These are phyloP conservation scores for Drosophila macrospina DNA, from an alignment of 2,888 invertebrate species.

Conservation along the genomic window DNA sequence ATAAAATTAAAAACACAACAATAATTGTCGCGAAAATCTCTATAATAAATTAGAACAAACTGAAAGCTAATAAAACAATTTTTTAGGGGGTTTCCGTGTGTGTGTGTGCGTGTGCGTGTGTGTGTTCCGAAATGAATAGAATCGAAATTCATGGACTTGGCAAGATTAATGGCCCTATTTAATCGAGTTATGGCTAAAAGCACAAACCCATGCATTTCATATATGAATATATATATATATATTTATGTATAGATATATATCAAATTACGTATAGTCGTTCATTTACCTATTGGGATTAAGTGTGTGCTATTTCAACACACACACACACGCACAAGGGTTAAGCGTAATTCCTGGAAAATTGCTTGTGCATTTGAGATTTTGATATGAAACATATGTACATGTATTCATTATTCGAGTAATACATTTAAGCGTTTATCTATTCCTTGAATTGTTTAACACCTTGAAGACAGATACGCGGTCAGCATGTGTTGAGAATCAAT, in stretches of 20 bases:
- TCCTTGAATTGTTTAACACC: not conserved
- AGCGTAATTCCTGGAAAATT: not conserved
- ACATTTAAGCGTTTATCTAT: not conserved
- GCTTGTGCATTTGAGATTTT: not conserved
- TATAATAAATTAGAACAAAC: slow-evolving; percentile 24
- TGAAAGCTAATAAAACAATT: slow-evolving; percentile 24
- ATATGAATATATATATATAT: slow-evolving; percentile 15
- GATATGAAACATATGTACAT: not conserved
- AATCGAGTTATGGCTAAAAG: slow-evolving; percentile 61
- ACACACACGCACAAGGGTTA: slow-evolving; percentile 4
- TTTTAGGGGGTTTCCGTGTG: not conserved
- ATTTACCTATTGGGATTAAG: not conserved
- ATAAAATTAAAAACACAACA: slow-evolving; percentile 9
- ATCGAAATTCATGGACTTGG: slow-evolving; percentile 46
- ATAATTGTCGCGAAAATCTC: slow-evolving; percentile 22
- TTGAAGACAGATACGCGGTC: no score
- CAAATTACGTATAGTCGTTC: not conserved
- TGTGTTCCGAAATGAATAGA: slow-evolving; percentile 52
- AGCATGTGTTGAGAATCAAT: not conserved
- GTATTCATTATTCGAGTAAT: not conserved
- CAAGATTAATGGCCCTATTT: slow-evolving; percentile 65
- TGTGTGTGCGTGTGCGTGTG: no score
- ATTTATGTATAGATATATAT: slow-evolving; percentile 14
- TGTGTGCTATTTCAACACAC: not conserved
- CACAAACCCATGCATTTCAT: slow-evolving; percentile 10